A percentile compares a stretch with the other conserved stretches of the same genome.
Conservation (phyloP, 2,888 invertebrate species). For the Holacanthella duospinosa region DNA sequence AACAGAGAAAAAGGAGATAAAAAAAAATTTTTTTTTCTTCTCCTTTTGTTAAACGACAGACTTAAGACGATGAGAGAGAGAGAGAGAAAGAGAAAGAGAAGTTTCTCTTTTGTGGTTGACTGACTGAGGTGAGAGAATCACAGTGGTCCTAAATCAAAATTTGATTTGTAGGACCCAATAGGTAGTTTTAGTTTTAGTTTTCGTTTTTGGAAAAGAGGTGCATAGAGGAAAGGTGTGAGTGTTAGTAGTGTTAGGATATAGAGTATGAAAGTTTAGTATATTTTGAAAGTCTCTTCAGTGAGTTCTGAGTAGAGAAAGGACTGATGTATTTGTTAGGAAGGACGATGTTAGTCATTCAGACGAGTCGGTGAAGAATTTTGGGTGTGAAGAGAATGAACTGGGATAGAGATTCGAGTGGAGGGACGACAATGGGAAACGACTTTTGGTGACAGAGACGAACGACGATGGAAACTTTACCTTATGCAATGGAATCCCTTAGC, state of each 20-base stretch:
- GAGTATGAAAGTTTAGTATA: not conserved
- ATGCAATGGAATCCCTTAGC: not conserved
- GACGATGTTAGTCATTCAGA: too few relatives aligned
- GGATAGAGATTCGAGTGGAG: not conserved
- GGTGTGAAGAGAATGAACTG: too few relatives aligned
- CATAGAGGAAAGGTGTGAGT: not conserved
- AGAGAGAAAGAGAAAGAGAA: not conserved
- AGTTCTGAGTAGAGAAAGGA: too few relatives aligned
- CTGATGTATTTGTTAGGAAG: too few relatives aligned
- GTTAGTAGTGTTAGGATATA: not conserved
- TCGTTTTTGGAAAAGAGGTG: not conserved
- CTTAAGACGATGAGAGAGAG: not conserved
- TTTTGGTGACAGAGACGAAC: conserved; percentile 6
- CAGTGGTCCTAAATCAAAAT: conserved; percentile 36
- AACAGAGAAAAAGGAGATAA: too few relatives aligned
- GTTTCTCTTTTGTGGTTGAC: not conserved
- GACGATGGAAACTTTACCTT: conserved; percentile 2
- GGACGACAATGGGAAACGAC: conserved; percentile 1
- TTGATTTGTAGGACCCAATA: conserved; percentile 35
- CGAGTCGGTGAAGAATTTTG: too few relatives aligned
- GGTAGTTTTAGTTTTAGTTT: conserved; percentile 5
- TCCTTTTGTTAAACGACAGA: not conserved
- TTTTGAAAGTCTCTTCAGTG: too few relatives aligned
- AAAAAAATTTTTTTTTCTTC: not conserved
- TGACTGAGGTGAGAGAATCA: not conserved